Evolutionary conservation across 2,113 vertebrate genomes (phyloP), one percentile per base, ranked within the genome.

Genomic region (Hypocryptadius cinnamomeus): DNA sequence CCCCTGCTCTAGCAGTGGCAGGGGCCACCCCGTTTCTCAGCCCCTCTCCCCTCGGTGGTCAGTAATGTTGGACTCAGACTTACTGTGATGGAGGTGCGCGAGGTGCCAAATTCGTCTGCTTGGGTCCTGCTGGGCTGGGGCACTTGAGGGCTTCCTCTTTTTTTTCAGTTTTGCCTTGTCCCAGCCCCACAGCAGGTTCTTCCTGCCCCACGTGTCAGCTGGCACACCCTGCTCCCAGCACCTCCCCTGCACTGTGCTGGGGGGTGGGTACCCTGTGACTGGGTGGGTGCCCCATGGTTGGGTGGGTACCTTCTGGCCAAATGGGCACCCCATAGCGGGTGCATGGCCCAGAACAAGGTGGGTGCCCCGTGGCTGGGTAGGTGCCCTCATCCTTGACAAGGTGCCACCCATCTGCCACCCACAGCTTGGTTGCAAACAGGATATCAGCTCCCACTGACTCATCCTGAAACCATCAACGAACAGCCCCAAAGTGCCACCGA

Each of bases 361-460:
- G 6, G 65, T 73, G 74, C 59, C 39, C 16, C 0, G 0, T 16
- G 27, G 37, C 37, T 42, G 57, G 10, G 21, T 45, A 22, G 51
- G 68, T 79, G 63, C 73, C 70, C 5, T 65, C 64, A 45, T 79
- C 37, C 44, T 71, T 3, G 3, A 61, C 27, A 25, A 59, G 44
- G 57, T 87, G 73, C 73, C 79, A 73, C 87, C 66, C 6, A 5
- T 54, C 35, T 90, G 85, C 63, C 83, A 63, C 40, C 72, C 24
- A 0, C 78, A 93, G 61, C 25, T 25, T 20, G 15, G 12, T 25
- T 72, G 63, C 76, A 94, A 95, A 95, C 94, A 96, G 95, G 95
- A 95, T 95, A 89, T 76, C 93, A 68, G 30, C 51, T 81, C 45
- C 87, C 70, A 57, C n/a, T 95, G 89, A 89, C 59, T 96, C 91